Conservation (phyloP, 2,113 vertebrate genomes). For the Hemicordylus capensis region DNA sequence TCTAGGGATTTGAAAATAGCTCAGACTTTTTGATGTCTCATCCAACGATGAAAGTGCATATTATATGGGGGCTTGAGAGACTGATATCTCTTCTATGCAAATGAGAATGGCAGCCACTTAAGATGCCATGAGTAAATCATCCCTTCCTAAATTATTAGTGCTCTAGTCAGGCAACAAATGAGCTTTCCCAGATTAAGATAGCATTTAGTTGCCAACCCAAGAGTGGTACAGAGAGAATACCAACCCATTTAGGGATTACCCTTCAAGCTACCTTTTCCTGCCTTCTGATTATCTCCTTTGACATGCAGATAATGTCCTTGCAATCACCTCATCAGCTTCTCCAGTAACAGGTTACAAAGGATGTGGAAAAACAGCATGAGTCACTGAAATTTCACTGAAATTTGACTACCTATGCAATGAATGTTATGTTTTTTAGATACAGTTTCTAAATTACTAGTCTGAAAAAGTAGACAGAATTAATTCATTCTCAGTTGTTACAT, state of each 20-base stretch:
- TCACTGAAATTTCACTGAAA: neutral
- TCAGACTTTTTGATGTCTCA: neutral
- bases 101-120: neutral
- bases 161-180: neutral
- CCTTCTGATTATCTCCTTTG: neutral
- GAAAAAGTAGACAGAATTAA: neutral
- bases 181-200: neutral
- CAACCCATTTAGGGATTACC: neutral
- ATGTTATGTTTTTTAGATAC: neutral
- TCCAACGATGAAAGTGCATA: neutral
- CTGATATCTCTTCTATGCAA: neutral
- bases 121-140: neutral
- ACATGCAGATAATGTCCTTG: neutral
- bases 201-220: neutral
- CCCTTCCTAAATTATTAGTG: neutral
- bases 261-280: neutral
- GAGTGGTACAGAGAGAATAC: neutral
- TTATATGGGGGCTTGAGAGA: neutral
- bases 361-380: neutral
- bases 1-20: neutral
- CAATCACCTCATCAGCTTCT: neutral
- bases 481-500: neutral
- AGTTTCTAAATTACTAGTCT: neutral
- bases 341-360: neutral
- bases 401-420: neutral